These are phyloP conservation scores for Apus apus DNA, from an alignment of 2,113 vertebrate species.

Conservation along the genomic window DNA sequence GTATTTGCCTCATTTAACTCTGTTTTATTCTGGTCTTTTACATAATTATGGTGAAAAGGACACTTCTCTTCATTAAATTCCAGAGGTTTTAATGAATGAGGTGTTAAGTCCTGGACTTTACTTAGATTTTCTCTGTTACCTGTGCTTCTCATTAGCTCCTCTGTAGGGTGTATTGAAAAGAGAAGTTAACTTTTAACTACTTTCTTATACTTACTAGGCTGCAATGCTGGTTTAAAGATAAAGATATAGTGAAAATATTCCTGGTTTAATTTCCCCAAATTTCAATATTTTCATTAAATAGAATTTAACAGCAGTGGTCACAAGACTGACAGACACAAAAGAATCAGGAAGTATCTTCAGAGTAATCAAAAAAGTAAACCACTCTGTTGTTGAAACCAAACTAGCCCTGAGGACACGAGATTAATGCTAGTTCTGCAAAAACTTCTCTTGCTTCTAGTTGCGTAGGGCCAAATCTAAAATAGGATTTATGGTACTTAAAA, in stretches of 20 bases:
- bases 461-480: neutral
- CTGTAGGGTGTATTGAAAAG: neutral
- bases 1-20: conserved; percentile 57
- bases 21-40: conserved; percentile 51
- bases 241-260: neutral
- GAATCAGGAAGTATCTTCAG: neutral
- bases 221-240: neutral
- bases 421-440: neutral
- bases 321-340: neutral
- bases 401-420: neutral
- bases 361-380: neutral
- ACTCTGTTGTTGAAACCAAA: neutral
- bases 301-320: neutral
- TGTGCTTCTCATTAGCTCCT: neutral
- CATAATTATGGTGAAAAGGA: conserved; percentile 35
- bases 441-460: neutral
- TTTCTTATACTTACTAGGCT: neutral
- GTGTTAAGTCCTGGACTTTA: neutral
- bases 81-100: conserved; percentile 40
- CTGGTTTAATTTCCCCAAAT: neutral
- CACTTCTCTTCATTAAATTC: conserved; percentile 12
- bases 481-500: neutral
- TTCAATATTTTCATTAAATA: neutral
- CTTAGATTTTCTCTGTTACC: conserved; percentile 12
- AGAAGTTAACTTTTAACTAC: neutral